Percentiles rank a stretch among this genome's conserved stretches.
Evolutionary conservation across 2,797 vertebrate species (phyloP).

Genomic region (Rhincodon typus): DNA sequence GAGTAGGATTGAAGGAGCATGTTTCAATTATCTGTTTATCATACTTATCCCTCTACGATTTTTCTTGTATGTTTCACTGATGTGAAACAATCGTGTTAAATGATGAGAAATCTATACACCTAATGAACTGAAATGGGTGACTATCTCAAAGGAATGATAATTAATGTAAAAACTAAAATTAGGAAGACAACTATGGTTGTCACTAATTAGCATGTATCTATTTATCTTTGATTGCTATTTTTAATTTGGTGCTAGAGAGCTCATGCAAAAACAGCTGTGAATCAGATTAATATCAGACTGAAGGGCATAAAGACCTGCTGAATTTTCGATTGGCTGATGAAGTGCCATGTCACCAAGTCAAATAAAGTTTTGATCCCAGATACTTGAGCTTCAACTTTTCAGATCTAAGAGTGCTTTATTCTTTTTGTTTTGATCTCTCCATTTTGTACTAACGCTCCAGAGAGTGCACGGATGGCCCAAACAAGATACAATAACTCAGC

Average conservation of each 20-base stretch:
- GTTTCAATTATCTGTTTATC: constrained; percentile 36
- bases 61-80: constrained; percentile 34
- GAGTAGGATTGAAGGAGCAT: constrained; percentile 1
- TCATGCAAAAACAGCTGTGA: background rate
- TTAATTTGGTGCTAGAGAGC: constrained; percentile 1
- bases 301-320: background rate
- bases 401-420: too few relatives aligned
- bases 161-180: constrained; percentile 35
- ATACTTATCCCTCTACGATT: constrained; percentile 32
- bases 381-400: background rate
- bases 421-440: background rate
- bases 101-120: constrained; percentile 29
- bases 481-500: background rate
- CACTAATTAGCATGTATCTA: constrained; percentile 29
- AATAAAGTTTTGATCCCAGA: background rate
- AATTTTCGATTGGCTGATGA: background rate
- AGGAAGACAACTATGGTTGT: constrained; percentile 29
- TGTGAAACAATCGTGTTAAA: constrained; percentile 36
- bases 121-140: constrained; percentile 36
- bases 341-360: background rate
- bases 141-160: constrained; percentile 36
- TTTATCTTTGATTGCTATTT: constrained; percentile 34
- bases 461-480: background rate
- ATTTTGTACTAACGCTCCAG: background rate
- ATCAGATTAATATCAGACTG: constrained; percentile 5